phyloP scores from a whole-genome alignment of 1,140 invertebrate genomes.

The Pectinophora gossypiella region DNA sequence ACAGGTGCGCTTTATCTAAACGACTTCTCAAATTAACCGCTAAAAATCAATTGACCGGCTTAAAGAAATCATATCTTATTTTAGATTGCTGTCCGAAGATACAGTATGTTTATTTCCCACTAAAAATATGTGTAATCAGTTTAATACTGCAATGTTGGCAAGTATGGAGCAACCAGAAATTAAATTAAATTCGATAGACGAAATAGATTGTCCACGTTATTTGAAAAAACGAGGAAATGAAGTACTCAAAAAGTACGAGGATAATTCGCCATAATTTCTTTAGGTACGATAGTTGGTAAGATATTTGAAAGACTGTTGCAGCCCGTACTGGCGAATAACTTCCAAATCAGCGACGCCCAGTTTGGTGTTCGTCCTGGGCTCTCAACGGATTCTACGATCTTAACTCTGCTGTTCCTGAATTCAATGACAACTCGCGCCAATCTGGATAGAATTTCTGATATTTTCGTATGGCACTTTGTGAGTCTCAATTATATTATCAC shows the following conservation, averaged over 20 bases:
- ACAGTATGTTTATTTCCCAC: slow-evolving; percentile 30
- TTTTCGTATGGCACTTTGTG: no score
- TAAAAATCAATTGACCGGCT: slow-evolving; percentile 20
- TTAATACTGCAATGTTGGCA: slow-evolving; percentile 22
- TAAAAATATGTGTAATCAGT: slow-evolving; percentile 21
- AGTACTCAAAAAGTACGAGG: slow-evolving; percentile 24
- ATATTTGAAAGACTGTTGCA: no score
- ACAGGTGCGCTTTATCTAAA: slow-evolving; percentile 14
- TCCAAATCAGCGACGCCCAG: no score
- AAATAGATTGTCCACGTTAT: slow-evolving; percentile 22
- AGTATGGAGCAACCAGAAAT: slow-evolving; percentile 15
- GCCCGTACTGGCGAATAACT: no score
- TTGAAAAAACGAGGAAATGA: slow-evolving; percentile 19
- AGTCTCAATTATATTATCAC: no score
- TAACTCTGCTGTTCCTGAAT: no score
- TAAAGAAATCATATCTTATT: slow-evolving; percentile 17
- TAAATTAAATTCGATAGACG: slow-evolving; percentile 19
- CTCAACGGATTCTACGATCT: no score
- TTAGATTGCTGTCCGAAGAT: slow-evolving; percentile 15
- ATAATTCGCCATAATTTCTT: slow-evolving; percentile 20
- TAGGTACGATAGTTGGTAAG: no score
- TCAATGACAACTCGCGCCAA: no score
- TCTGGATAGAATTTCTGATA: no score
- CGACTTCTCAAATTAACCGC: slow-evolving; percentile 1
- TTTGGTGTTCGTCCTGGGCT: no score